Percentiles rank a stretch among this genome's conserved stretches.
Evolutionary conservation across 1,140 invertebrate genomes (phyloP).

Genomic region (Brachionus calyciflorus): DNA sequence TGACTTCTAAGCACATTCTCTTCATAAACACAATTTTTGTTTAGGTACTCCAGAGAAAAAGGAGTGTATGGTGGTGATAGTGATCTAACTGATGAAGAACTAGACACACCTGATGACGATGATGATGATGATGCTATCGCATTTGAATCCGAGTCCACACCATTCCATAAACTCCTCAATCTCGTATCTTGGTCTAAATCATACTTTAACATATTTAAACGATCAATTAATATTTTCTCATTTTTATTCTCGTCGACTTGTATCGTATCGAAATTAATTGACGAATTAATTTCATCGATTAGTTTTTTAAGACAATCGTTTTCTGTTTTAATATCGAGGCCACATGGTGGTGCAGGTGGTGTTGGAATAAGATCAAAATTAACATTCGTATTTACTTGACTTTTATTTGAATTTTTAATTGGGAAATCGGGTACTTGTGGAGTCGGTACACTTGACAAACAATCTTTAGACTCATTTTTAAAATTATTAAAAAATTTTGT

Average conservation of each 20-base stretch:
- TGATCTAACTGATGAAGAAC: conserved; percentile 3
- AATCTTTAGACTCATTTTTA: background rate
- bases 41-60: background rate
- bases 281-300: conserved; percentile 1
- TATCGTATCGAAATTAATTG: background rate
- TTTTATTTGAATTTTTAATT: background rate
- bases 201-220: conserved; percentile 10
- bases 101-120: conserved; percentile 6
- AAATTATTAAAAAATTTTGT: conserved; percentile 22
- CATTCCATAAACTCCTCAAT: conserved; percentile 7
- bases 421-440: background rate
- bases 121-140: background rate
- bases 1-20: background rate
- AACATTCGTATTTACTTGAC: background rate
- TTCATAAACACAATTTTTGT: conserved; percentile 31
- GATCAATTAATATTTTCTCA: conserved; percentile 22
- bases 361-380: background rate
- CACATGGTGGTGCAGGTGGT: background rate
- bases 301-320: conserved; percentile 18
- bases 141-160: background rate
- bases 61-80: conserved; percentile 13
- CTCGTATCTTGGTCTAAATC: conserved; percentile 18
- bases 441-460: background rate
- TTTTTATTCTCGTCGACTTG: conserved; percentile 8
- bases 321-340: background rate